Base-by-base conservation (phyloP, 2,113 vertebrate species). In the Chamaea fasciata region DNA sequence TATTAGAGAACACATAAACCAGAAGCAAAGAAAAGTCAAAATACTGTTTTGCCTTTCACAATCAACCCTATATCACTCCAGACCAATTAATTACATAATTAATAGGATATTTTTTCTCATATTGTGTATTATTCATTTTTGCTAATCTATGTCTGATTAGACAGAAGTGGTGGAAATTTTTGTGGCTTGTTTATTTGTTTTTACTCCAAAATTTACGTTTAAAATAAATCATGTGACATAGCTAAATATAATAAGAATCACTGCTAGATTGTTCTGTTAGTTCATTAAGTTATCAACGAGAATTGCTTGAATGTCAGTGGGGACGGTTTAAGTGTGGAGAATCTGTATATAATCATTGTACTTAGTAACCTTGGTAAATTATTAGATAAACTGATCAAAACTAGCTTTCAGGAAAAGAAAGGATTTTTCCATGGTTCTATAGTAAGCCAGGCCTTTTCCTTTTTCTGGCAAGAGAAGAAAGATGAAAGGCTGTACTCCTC, bases 401-500 rank as follows among this genome's bases (percentile, higher is more conserved):
- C 39, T 81, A 59, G 67, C 47, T 94, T 92, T 91, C n/a, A 44
- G 55, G 37, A 68, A 53, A 85, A 80, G 8, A 80, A 92, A 26
- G 37, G 17, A 15, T 70, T 92, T 90, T 86, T 80, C 39, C 44
- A 4, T 56, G 30, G 52, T 90, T 83, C 35, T 86, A 77, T 60
- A 46, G 44, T 2, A 14, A 78, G 39, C 33, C 27, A 23, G 44
- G 56, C 83, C 64, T 81, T 78, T 53, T 50, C 15, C 37, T 55
- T 86, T 81, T 83, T 83, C 50, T 92, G 71, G 80, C 81, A 56
- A 39, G 2, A 73, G 91, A 77, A 5, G 17, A 13, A 85, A 94
- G 87, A 93, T 86, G 52, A 94, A 95, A 95, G 75, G 81, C 91
- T 94, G 9, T 88, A 26, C 79, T 92, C 49, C 53, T 82, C 78